Base-by-base conservation (phyloP, 2,888 invertebrate species). In the Aphodius sticticus region DNA sequence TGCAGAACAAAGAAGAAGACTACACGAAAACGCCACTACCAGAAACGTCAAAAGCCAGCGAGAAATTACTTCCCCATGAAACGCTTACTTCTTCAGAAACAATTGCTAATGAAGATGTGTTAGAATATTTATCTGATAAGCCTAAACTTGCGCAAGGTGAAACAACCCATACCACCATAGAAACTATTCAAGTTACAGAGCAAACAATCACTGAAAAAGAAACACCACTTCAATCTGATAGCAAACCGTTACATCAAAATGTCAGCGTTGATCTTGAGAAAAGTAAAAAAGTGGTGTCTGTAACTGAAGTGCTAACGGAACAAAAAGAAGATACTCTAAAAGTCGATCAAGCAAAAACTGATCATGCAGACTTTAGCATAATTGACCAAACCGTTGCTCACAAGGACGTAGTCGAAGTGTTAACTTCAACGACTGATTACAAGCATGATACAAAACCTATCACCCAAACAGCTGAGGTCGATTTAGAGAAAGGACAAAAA, bases 121-220 rank as follows among this genome's bases (percentile, higher is more conserved):
- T 36, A 36, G 78, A 72, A 77, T 69, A 83, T n/a, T 78, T 87
- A n/a, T 77, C 79, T 76, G 84, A 84, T 70, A 78, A 84, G 81
- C 85, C 86, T 37, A 83, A 82, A 37, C 78, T 83, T 82, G 86
- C 81, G 7, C 83, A 84, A 82, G 89, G 89, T 26, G 86, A 82
- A 35, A 53, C 84, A 69, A 85, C 86, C 16, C 87, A 87, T 77
- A 79, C 86, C 14, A 85, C 86, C n/a, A 84, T 85, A 78, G 87
- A 89, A 83, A 83, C 84, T 7, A 76, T 86, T 69, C 80, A 82
- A 14, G 80, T 86, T 12, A 88, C 87, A 1, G 87, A 89, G 85
- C 82, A 88, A 69, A 83, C 86, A 14, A 86, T 87, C 82, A 84
- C 86, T 74, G 90, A 90, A 82, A 86, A 85, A 35, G 90, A 90